Evolutionary conservation across 2,888 invertebrate species (phyloP).

Genomic region (Tridacna gigas): DNA sequence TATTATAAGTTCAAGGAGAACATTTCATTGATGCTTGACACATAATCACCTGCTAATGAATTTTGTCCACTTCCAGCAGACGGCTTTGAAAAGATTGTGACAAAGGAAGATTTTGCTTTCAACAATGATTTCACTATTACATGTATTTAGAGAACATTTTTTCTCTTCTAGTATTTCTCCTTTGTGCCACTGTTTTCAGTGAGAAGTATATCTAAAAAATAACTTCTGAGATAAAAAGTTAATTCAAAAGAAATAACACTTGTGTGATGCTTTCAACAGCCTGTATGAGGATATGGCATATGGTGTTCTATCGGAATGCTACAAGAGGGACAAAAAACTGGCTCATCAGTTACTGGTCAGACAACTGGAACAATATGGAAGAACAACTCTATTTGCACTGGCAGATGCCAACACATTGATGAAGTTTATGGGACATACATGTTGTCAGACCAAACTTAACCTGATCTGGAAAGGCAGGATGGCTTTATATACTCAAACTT

Average conservation of each 20-base stretch:
- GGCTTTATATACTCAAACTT: conserved; percentile 81
- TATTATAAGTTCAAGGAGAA: too few species aligned
- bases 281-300: conserved; percentile 81
- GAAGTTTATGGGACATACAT: conserved; percentile 84
- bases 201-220: not conserved
- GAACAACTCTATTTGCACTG: conserved; percentile 79
- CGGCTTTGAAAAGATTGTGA: too few species aligned
- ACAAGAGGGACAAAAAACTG: conserved; percentile 77
- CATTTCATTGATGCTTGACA: too few species aligned
- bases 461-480: conserved; percentile 84
- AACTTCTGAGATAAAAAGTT: not conserved
- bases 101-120: too few species aligned
- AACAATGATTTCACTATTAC: too few species aligned
- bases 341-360: conserved; percentile 80
- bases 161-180: too few species aligned
- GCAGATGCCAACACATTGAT: conserved; percentile 81
- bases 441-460: conserved; percentile 84
- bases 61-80: too few species aligned
- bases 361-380: conserved; percentile 77
- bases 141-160: too few species aligned
- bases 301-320: conserved; percentile 82
- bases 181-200: too few species aligned
- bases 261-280: conserved; percentile 66
- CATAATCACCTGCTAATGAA: too few species aligned
- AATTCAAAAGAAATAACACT: not conserved